These are phyloP conservation scores for Clarias pachynema DNA, from an alignment of 2,797 vertebrate species.

Conservation along the genomic window DNA sequence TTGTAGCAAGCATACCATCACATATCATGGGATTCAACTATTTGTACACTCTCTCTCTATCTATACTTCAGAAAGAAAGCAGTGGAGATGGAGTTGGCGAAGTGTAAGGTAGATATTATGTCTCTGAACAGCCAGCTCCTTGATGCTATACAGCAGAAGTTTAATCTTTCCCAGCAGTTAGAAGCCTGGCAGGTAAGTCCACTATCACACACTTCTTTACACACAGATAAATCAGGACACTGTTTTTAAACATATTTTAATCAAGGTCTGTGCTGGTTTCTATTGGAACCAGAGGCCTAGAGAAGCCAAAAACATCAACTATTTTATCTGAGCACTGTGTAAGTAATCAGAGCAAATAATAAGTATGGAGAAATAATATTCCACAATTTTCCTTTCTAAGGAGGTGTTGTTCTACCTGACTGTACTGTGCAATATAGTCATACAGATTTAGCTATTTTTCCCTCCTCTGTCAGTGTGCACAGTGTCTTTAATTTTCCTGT, in stretches of 20 bases:
- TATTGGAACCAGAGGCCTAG: neutral
- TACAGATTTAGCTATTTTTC: neutral
- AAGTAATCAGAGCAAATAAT: neutral
- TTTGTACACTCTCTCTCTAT: neutral
- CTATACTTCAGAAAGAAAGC: conserved; percentile 86
- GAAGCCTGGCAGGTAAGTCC: conserved; percentile 96
- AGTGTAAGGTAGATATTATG: conserved; percentile 98
- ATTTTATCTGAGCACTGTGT: neutral
- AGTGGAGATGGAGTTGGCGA: conserved; percentile 92
- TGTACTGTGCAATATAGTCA: neutral
- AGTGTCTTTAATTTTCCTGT: neutral
- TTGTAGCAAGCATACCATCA: neutral
- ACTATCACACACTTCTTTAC: neutral
- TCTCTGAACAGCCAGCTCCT: conserved; percentile 95
- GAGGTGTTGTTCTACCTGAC: neutral
- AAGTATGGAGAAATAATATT: neutral
- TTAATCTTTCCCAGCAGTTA: conserved; percentile 96
- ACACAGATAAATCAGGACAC: neutral
- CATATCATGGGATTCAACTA: neutral
- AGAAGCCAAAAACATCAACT: neutral
- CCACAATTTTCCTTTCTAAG: neutral
- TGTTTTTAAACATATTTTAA: neutral
- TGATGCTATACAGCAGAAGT: conserved; percentile 97
- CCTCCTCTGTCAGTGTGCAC: neutral
- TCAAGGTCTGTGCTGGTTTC: neutral